Evolutionary conservation across 2,888 invertebrate species (phyloP).

Genomic region (Nudaria mundana): DNA sequence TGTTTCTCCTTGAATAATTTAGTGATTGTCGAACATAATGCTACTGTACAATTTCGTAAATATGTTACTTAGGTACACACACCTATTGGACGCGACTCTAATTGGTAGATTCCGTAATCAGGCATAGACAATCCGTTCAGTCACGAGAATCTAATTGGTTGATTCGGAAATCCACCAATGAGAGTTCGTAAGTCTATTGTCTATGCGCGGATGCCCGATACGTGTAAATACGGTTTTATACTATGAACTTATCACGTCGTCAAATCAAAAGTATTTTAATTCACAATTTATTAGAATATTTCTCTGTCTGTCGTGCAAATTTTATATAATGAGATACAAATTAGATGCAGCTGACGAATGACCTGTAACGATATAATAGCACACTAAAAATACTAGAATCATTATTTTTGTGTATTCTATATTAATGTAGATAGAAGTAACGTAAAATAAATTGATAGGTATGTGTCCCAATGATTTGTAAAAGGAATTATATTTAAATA

Average conservation of each 20-base stretch:
- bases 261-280: too few relatives aligned
- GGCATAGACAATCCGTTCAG: too few relatives aligned
- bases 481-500: conserved; percentile 36
- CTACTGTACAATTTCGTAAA: conserved; percentile 19
- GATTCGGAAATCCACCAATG: too few relatives aligned
- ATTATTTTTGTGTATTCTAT: conserved; percentile 64
- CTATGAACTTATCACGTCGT: too few relatives aligned
- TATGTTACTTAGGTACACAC: conserved; percentile 8
- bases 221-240: too few relatives aligned
- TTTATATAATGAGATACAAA: conserved; percentile 7
- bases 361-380: conserved; percentile 29
- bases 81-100: too few relatives aligned
- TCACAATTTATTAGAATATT: too few relatives aligned
- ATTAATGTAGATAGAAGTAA: conserved; percentile 29
- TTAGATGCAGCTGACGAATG: conserved; percentile 20
- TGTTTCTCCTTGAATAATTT: conserved; percentile 5
- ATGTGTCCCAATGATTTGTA: conserved; percentile 24
- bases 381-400: conserved; percentile 38
- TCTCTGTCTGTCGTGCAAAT: conserved; percentile 15
- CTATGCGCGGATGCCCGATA: too few relatives aligned
- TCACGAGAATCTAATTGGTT: too few relatives aligned
- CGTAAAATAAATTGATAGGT: conserved; percentile 25
- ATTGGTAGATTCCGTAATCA: too few relatives aligned
- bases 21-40: too few relatives aligned
- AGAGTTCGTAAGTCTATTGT: too few relatives aligned